Base-by-base conservation (phyloP, 2,888 invertebrate species). In the Cephus pulcher region DNA sequence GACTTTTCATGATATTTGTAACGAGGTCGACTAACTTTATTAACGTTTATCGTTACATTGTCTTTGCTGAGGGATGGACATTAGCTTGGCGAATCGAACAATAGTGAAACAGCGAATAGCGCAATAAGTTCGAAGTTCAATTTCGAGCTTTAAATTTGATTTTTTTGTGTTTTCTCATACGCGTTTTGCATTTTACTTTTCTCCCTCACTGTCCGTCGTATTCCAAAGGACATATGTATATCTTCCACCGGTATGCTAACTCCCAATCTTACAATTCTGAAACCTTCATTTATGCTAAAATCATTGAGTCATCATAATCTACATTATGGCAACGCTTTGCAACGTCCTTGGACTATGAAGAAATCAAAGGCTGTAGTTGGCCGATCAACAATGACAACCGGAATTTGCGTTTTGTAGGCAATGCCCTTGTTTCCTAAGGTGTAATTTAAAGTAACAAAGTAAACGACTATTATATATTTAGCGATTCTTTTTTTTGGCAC, bases 401-500 rank as follows among this genome's bases (percentile, higher is more conserved):
- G 56, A 56, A 56, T 23, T 56, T 23, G 56, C 56, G 23, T 56
- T 23, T 56, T 23, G 23, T 2, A 23, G 56, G 56, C 56, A 23
- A 56, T 23, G 23, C 23, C 23, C 23, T 23, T 56, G 9, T 23
- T 23, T 56, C 23, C 9, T 23, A 56, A 56, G 23, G 9, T 23
- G 56, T 56, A 23, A 9, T 56, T 56, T 56, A 23, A 56, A 56
- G 56, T 56, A 56, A 56, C 56, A 56, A 56, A 56, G 56, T 56
- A 23, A 56, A 56, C 40, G 40, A 40, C 56, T 56, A 56, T 56
- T 23, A 23, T 15, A 33, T 37, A 15, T 69, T 76, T 23, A 56
- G 15, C 34, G 35, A 70, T 75, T 78, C 68, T 76, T 77, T 78
- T 78, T 80, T 81, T 81, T 81, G 81, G 81, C 81, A 81, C 81